phyloP scores from a whole-genome alignment of 2,113 vertebrate species.

The Willisornis vidua region DNA sequence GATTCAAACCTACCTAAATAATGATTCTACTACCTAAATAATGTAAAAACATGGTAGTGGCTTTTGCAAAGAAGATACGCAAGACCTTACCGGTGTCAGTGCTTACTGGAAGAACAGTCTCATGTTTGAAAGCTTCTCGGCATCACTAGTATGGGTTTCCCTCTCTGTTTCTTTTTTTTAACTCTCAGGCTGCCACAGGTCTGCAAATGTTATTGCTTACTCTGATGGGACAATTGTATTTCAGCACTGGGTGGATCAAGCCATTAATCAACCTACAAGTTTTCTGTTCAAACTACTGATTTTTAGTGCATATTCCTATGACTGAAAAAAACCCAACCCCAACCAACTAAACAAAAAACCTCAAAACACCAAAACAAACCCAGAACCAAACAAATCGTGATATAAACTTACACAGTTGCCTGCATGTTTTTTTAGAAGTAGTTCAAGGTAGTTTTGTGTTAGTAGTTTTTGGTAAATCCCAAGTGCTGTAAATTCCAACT shows the following conservation, averaged over 20 bases:
- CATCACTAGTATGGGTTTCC: neutral
- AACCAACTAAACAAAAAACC: too few relatives aligned
- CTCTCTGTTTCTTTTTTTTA: neutral
- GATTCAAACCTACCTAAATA: neutral
- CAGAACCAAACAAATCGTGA: neutral
- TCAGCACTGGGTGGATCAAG: neutral
- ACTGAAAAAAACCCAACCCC: neutral
- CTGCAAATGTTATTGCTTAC: neutral
- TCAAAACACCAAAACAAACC: too few relatives aligned
- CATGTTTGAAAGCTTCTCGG: neutral
- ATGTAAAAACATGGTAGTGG: accelerated
- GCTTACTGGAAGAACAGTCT: neutral
- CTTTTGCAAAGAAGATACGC: neutral
- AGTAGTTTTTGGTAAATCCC: neutral
- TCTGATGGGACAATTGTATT: neutral
- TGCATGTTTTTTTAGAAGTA: neutral
- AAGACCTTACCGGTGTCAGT: neutral
- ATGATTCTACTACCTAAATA: neutral
- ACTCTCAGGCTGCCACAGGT: neutral
- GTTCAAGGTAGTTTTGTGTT: neutral
- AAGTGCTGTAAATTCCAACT: neutral
- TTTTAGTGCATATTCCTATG: neutral
- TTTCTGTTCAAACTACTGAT: neutral
- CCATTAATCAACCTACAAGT: neutral
- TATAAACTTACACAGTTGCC: neutral